These are phyloP conservation scores for Gymnoscopelus braueri DNA, from an alignment of 2,797 vertebrate genomes.

Conservation along the genomic window DNA sequence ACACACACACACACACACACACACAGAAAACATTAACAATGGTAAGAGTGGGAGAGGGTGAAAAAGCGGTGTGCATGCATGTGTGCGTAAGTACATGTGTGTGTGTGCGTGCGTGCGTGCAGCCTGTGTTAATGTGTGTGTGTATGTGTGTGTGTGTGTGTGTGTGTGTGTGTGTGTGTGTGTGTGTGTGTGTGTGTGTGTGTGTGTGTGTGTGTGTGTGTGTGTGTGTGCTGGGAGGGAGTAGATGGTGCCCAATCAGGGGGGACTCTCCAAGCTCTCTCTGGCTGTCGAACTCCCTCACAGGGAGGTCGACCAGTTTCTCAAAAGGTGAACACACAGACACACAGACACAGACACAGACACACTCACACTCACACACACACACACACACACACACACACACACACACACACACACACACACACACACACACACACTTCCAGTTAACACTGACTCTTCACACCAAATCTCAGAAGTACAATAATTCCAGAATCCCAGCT, in stretches of 20 bases:
- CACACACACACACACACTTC: too few species aligned
- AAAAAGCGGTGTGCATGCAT: background rate
- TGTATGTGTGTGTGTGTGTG: background rate
- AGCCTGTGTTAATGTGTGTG: background rate
- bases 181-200: slow-evolving; percentile 5
- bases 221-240: slow-evolving; percentile 4
- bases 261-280: slow-evolving; percentile 51
- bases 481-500: too few species aligned
- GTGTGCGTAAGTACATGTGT: slow-evolving; percentile 9
- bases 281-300: slow-evolving; percentile 60
- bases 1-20: too few species aligned
- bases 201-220: slow-evolving; percentile 2
- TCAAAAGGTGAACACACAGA: background rate
- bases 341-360: background rate
- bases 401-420: too few species aligned
- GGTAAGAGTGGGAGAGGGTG: background rate
- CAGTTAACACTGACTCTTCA: too few species aligned
- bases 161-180: background rate
- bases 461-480: too few species aligned
- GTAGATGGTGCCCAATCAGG: too few species aligned
- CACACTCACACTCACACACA: background rate
- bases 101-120: slow-evolving; percentile 2
- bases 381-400: background rate
- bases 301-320: slow-evolving; percentile 49
- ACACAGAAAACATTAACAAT: background rate